A percentile compares a stretch with the other conserved stretches of the same genome.
Conservation (phyloP, 2,888 invertebrate genomes). For the Arctia plantaginis region DNA sequence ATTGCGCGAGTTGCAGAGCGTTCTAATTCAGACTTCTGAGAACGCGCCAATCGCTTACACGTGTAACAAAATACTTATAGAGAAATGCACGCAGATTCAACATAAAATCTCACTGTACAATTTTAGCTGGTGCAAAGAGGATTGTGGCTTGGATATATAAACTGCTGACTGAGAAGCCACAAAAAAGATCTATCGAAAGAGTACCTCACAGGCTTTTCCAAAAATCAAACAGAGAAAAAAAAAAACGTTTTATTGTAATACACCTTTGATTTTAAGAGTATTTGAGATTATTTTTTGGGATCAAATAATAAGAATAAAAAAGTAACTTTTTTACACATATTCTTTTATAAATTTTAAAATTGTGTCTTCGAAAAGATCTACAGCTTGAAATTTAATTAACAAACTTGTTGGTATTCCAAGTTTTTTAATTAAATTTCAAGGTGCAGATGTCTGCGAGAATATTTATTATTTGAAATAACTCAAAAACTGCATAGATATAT, state of each 20-base stretch:
- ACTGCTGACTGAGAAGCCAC: background rate
- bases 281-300: no score
- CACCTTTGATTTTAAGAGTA: no score
- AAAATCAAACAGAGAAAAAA: background rate
- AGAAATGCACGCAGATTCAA: background rate
- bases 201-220: background rate
- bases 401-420: no score
- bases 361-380: no score
- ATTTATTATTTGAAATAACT: no score
- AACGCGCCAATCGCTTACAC: constrained; percentile 8
- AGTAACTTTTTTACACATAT: no score
- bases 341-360: no score
- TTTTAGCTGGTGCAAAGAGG: background rate
- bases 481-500: no score
- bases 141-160: background rate
- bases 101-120: background rate
- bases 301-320: no score
- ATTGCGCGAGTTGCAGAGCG: background rate
- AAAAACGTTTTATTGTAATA: background rate
- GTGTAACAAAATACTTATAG: background rate
- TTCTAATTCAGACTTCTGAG: background rate
- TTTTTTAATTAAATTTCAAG: no score
- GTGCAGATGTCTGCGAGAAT: no score
- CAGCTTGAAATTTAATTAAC: no score
- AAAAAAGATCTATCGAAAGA: background rate